Evolutionary conservation across 2,113 vertebrate species (phyloP).

Genomic region (Anseranas semipalmata): DNA sequence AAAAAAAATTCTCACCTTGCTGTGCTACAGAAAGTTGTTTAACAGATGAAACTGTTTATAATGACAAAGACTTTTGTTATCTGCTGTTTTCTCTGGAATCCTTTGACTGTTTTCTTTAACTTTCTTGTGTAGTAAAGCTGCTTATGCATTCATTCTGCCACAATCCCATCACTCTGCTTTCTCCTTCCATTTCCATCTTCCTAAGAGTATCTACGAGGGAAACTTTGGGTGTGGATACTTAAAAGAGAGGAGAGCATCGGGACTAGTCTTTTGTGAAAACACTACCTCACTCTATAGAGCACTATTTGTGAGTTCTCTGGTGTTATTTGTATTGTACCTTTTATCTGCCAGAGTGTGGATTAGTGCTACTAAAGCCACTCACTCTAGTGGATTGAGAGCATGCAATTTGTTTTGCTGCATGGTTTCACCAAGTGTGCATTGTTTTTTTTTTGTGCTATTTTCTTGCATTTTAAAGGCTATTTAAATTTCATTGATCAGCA

Average conservation of each 20-base stretch:
- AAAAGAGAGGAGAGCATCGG: slow-evolving; percentile 91
- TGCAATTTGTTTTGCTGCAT: slow-evolving; percentile 78
- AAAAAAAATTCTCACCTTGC: neutral
- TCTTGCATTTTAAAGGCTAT: slow-evolving; percentile 64
- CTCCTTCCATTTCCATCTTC: slow-evolving; percentile 79
- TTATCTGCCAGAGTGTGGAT: slow-evolving; percentile 75
- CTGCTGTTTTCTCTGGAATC: slow-evolving; percentile 48
- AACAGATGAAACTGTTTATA: neutral
- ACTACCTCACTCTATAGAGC: slow-evolving; percentile 93
- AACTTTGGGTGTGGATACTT: slow-evolving; percentile 92
- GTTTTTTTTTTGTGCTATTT: slow-evolving; percentile 58
- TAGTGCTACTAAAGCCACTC: slow-evolving; percentile 69
- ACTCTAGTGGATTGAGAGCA: slow-evolving; percentile 77
- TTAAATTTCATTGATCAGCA: slow-evolving; percentile 61
- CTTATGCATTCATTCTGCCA: slow-evolving; percentile 71
- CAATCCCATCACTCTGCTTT: slow-evolving; percentile 80
- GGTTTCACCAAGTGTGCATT: slow-evolving; percentile 64
- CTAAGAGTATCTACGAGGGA: slow-evolving; percentile 96
- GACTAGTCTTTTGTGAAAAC: slow-evolving; percentile 97
- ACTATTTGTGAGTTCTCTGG: slow-evolving; percentile 92
- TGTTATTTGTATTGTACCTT: slow-evolving; percentile 75
- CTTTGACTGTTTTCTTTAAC: slow-evolving; percentile 67
- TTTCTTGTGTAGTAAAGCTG: slow-evolving; percentile 71
- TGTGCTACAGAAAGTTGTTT: neutral
- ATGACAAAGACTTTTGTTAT: neutral